Percentiles rank a stretch among this genome's conserved stretches.
Conservation (phyloP, 2,888 invertebrate species). For the Acronicta alni region DNA sequence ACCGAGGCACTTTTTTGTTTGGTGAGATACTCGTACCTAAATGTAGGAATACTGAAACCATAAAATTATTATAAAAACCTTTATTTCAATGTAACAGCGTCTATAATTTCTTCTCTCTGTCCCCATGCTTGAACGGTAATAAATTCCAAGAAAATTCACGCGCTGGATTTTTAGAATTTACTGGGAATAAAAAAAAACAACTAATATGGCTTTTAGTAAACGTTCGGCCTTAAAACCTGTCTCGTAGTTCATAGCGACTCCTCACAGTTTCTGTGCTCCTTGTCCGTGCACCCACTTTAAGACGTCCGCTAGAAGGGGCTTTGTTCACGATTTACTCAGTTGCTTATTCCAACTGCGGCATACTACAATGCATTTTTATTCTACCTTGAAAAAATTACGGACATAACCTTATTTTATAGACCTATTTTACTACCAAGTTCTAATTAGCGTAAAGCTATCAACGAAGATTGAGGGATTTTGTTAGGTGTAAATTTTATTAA, state of each 20-base stretch:
- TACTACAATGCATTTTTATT: constrained; percentile 3
- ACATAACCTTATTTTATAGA: constrained; percentile 40
- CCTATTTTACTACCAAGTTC: constrained; percentile 38
- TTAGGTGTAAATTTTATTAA: no score
- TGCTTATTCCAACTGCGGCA: constrained; percentile 21
- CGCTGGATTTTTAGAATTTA: no score
- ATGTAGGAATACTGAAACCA: no score
- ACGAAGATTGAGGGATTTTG: constrained; percentile 3
- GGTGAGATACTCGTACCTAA: no score
- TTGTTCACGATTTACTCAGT: constrained; percentile 22
- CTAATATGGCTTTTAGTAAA: not conserved
- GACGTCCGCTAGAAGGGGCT: constrained; percentile 15
- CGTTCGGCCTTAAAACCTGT: not conserved
- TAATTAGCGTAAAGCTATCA: constrained; percentile 44
- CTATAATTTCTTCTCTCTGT: no score
- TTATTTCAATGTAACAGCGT: no score
- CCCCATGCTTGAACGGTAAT: no score
- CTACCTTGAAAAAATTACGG: constrained; percentile 22
- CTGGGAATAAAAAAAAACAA: no score
- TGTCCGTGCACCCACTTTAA: constrained; percentile 23
- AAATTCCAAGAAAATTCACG: not conserved
- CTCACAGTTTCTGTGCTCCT: constrained; percentile 9
- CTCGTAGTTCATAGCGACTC: not conserved
- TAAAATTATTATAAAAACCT: no score
- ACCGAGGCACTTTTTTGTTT: no score